Evolutionary conservation across 2,797 vertebrate genomes (phyloP).

Genomic region (Poeciliopsis presidionis): DNA sequence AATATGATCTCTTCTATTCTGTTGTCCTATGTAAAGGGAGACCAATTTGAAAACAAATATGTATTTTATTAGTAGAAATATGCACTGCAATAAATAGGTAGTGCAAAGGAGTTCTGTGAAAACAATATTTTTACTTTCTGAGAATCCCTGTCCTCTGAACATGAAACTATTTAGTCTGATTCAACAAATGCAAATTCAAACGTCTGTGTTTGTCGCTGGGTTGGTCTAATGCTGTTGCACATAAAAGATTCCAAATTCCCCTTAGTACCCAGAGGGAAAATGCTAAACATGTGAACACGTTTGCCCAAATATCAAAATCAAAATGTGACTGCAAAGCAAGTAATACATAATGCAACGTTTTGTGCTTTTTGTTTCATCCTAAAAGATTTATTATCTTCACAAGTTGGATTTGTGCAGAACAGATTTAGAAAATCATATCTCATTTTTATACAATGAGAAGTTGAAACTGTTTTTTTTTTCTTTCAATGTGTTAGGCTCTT

Average conservation of each 20-base stretch:
- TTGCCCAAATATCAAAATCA: slow-evolving; percentile 30
- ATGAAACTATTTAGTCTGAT: slow-evolving; percentile 9
- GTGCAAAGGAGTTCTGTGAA: background rate
- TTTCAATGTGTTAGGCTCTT: slow-evolving; percentile 10
- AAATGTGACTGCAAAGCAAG: slow-evolving; percentile 39
- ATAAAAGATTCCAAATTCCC: slow-evolving; percentile 25
- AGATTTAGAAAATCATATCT: slow-evolving; percentile 23
- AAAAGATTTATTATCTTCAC: slow-evolving; percentile 21
- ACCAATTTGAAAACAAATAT: background rate
- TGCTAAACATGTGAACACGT: slow-evolving; percentile 35
- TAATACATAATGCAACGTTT: slow-evolving; percentile 47
- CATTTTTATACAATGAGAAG: slow-evolving; percentile 24
- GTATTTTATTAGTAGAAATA: slow-evolving; percentile 2
- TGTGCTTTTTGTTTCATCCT: slow-evolving; percentile 43
- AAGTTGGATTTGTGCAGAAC: slow-evolving; percentile 22
- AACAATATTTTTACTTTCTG: background rate
- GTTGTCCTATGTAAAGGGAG: background rate
- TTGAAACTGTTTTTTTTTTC: slow-evolving; percentile 17
- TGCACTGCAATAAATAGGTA: background rate
- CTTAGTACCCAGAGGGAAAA: slow-evolving; percentile 26
- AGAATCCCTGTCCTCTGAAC: background rate
- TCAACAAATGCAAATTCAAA: slow-evolving; percentile 28
- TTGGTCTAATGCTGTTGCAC: slow-evolving; percentile 19
- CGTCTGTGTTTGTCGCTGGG: slow-evolving; percentile 12
- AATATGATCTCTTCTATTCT: background rate